A percentile compares a stretch with the other conserved stretches of the same genome.
phyloP scores from a whole-genome alignment of 2,113 vertebrate genomes.

The Poeciliopsis turrubarensis region DNA sequence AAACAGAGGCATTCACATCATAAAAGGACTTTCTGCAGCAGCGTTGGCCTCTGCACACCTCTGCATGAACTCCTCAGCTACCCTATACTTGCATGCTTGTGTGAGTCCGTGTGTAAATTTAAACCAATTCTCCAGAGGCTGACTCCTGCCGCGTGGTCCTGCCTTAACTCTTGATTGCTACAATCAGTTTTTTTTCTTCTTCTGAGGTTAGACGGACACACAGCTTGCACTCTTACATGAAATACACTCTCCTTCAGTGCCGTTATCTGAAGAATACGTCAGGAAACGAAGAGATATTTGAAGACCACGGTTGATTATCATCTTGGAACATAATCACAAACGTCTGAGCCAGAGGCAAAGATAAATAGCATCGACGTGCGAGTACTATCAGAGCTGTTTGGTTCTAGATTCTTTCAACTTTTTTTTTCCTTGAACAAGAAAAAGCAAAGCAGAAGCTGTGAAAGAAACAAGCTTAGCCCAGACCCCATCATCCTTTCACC shows the following conservation, averaged over 20 bases:
- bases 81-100: conserved; percentile 16
- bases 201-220: conserved; percentile 22
- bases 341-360: neutral
- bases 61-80: conserved; percentile 16
- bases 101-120: conserved; percentile 31
- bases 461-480: neutral
- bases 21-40: conserved; percentile 23
- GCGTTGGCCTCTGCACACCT: conserved; percentile 16
- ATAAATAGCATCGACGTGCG: neutral
- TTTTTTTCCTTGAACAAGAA: neutral
- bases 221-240: conserved; percentile 38
- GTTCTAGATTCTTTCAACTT: neutral
- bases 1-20: conserved; percentile 33
- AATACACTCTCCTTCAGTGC: neutral
- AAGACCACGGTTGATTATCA: conserved; percentile 4
- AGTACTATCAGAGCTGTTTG: neutral
- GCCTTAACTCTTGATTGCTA: conserved; percentile 55
- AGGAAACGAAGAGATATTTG: neutral
- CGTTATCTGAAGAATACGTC: neutral
- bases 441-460: neutral
- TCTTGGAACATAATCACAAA: neutral
- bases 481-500: neutral
- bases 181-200: conserved; percentile 46
- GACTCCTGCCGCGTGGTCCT: conserved; percentile 31
- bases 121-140: conserved; percentile 39